Evolutionary conservation across 2,797 vertebrate species (phyloP), one percentile per base, ranked within the genome.

Genomic region (Glyptemys insculpta): DNA sequence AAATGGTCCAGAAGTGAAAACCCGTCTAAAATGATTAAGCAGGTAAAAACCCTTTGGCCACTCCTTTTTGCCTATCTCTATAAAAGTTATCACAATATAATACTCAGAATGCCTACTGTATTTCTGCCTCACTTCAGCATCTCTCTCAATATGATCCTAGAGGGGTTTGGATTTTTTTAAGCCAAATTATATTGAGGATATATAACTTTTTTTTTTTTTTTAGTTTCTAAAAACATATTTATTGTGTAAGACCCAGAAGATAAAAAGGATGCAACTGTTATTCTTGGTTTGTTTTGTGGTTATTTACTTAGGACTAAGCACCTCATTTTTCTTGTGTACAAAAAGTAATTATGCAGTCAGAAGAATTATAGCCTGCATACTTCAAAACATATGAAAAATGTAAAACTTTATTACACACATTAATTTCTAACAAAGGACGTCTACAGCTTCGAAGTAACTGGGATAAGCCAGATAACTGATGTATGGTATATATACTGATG

Each of bases 301-400:
- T 98, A 98, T 98, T 98, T 98, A 98, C 98, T 98, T 98, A 98
- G 97, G 94, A 92, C 97, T 98, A 98, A 98, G 98, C 97, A 98
- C 96, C 98, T 98, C 98, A 98, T 98, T 98, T 98, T 98, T 98
- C 98, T 98, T 98, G 97, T 98, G 94, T 95, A 98, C 98, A 98
- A 98, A 98, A 98, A 98, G 98, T 98, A 98, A 98, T 98, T 98
- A 98, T 98, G 98, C 97, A 98, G 98, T 97, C 98, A 98, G 97
- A 98, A 98, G 98, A 98, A 98, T 98, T 98, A 98, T 98, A 98
- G 97, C 96, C 98, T 97, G 96, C 98, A 98, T 98, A 98, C 98
- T 98, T 98, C 98, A 98, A 98, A 98, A 98, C 93, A 98, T 98
- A 98, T 98, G 98, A 98, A 98, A 98, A 98, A 98, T 98, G 98